phyloP scores from a whole-genome alignment of 2,797 vertebrate genomes.

The Propithecus perrieri region DNA sequence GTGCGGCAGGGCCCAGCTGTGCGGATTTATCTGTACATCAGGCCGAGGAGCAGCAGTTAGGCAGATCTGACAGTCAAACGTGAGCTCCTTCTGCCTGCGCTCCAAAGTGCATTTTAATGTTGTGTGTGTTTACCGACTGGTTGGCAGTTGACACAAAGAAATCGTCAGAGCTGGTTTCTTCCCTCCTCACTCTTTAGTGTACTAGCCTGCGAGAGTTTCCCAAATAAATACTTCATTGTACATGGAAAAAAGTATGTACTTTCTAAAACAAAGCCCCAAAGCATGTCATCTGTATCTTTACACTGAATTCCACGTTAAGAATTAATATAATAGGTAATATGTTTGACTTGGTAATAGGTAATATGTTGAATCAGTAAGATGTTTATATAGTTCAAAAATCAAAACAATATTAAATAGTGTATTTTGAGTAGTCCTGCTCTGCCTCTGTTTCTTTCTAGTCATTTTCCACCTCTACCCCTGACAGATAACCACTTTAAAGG shows the following conservation, averaged over 20 bases:
- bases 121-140: conserved; percentile 87
- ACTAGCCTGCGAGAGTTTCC: not conserved
- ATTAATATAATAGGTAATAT: not conserved
- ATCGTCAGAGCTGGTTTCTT: conserved; percentile 73
- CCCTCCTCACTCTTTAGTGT: not conserved
- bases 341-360: not conserved
- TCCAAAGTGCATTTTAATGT: conserved; percentile 88
- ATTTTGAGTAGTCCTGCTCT: not conserved
- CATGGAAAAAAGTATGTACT: not conserved
- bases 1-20: conserved; percentile 87
- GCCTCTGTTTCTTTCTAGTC: not conserved
- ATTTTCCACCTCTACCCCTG: not conserved
- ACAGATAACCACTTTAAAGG: too few relatives aligned
- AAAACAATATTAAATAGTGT: not conserved
- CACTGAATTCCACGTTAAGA: not conserved
- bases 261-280: conserved; percentile 10
- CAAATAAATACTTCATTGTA: not conserved
- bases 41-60: conserved; percentile 78
- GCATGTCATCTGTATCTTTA: not conserved
- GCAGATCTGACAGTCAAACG: conserved; percentile 83
- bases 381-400: not conserved
- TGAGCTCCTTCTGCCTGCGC: conserved; percentile 76
- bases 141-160: conserved; percentile 89
- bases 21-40: conserved; percentile 84
- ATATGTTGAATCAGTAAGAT: not conserved